These are phyloP conservation scores for Formica selysi DNA, from an alignment of 1,140 invertebrate species.

Conservation along the genomic window DNA sequence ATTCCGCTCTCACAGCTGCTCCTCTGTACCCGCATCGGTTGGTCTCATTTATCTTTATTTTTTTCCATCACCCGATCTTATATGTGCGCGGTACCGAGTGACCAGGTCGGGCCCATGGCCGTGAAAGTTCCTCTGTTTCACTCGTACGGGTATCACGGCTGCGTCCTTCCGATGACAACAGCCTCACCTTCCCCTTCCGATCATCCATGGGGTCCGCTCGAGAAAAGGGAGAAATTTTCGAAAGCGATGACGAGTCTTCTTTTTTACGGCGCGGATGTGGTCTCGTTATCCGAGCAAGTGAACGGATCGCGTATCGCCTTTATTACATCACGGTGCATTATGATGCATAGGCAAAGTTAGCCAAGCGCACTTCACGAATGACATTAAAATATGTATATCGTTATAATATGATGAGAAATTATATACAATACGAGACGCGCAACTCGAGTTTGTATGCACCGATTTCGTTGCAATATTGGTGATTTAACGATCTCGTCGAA, in stretches of 20 bases:
- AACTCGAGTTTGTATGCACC: background rate
- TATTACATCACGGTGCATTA: slow-evolving; percentile 9
- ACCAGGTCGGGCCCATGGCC: slow-evolving; percentile 81
- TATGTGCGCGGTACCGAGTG: slow-evolving; percentile 63
- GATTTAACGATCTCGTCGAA: background rate
- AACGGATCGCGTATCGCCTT: background rate
- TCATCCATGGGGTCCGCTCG: slow-evolving; percentile 21
- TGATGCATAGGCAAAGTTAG: background rate
- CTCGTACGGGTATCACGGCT: slow-evolving; percentile 64
- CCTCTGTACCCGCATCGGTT: slow-evolving; percentile 55
- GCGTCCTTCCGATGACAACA: slow-evolving; percentile 10
- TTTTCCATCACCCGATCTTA: slow-evolving; percentile 48
- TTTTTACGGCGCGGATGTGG: slow-evolving; percentile 9
- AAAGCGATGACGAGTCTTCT: slow-evolving; percentile 68
- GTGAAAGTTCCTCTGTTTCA: slow-evolving; percentile 81
- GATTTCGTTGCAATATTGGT: background rate
- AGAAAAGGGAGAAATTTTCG: slow-evolving; percentile 75
- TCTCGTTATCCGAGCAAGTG: slow-evolving; percentile 24
- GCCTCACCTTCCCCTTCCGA: background rate
- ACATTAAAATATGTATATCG: background rate
- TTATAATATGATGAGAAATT: background rate
- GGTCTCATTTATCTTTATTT: slow-evolving; percentile 76
- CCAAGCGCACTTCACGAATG: background rate
- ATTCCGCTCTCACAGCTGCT: slow-evolving; percentile 73
- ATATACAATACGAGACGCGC: background rate